Evolutionary conservation across 2,797 vertebrate genomes (phyloP), one percentile per base, ranked within the genome.

Genomic region (Diplodus sargus): DNA sequence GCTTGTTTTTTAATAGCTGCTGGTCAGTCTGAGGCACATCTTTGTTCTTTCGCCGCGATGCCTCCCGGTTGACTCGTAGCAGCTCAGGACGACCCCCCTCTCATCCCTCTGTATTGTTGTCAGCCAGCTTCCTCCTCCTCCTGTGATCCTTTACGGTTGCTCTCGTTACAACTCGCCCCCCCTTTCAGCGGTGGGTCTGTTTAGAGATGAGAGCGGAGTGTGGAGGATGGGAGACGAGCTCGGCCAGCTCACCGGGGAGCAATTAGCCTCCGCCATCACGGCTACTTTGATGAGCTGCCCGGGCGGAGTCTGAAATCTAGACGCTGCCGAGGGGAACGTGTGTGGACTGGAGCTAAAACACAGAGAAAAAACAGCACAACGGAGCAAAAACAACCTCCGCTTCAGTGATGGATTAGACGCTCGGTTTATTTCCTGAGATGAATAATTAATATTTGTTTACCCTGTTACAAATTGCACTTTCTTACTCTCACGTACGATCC

Each of bases 231-330:
- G 69, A 76, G 83, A 72, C 49, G 69, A 62, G 84, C 58, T 79
- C 54, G 22, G 71, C 71, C 74, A 70, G 75, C 64, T 87, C 90
- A 69, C 85, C 28, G 2, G 86, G 89, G 85, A 91, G 79, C 90
- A 92, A 91, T 94, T 91, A 92, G 83, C 82, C 53, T 73, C 65
- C 63, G 73, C 72, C 78, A 82, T 86, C 70, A 79, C 73, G 64
- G 85, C 72, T 70, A 20, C 83, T 81, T 81, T 90, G 77, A 86
- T 84, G 80, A 89, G 70, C 83, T 54, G 60, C 82, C 70, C 66
- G 65, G 75, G 59, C 59, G 57, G 52, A 75, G 28, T 60, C 72
- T 76, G 75, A 91, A 75, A 76, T 52, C 63, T 39, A 49, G 63
- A 53, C n/a, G 11, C 70, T 63, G 39, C 43, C 12, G 30, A 62